These are phyloP conservation scores for Chlorodrepanis virens DNA, from an alignment of 2,113 vertebrate species.

Conservation along the genomic window DNA sequence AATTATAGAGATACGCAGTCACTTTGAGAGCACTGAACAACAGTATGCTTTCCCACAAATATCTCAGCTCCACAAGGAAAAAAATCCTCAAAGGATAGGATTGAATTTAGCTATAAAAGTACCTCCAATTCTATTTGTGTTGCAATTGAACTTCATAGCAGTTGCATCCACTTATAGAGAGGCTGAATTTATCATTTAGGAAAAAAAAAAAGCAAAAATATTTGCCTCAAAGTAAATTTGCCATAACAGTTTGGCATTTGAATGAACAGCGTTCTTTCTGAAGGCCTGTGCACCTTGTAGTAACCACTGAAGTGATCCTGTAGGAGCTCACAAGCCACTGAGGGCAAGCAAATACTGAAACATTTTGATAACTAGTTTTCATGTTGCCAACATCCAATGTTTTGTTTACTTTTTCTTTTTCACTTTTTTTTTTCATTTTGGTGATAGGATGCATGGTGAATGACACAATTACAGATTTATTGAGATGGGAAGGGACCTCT, in stretches of 20 bases:
- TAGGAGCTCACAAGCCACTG: not conserved
- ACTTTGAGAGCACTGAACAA: not conserved
- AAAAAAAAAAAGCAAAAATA: not conserved
- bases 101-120: not conserved
- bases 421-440: not conserved
- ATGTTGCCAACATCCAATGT: not conserved
- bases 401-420: not conserved
- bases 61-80: not conserved
- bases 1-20: not conserved
- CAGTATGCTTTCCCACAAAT: not conserved
- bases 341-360: not conserved
- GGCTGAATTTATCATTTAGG: not conserved
- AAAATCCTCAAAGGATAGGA: not conserved
- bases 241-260: not conserved
- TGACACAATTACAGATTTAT: not conserved
- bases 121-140: not conserved
- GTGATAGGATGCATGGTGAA: not conserved
- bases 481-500: not conserved
- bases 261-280: not conserved
- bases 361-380: not conserved
- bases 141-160: not conserved
- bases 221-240: not conserved
- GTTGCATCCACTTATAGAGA: not conserved
- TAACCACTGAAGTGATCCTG: not conserved
- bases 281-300: not conserved